Evolutionary conservation across 2,113 vertebrate species (phyloP).

Genomic region (Lontra canadensis): DNA sequence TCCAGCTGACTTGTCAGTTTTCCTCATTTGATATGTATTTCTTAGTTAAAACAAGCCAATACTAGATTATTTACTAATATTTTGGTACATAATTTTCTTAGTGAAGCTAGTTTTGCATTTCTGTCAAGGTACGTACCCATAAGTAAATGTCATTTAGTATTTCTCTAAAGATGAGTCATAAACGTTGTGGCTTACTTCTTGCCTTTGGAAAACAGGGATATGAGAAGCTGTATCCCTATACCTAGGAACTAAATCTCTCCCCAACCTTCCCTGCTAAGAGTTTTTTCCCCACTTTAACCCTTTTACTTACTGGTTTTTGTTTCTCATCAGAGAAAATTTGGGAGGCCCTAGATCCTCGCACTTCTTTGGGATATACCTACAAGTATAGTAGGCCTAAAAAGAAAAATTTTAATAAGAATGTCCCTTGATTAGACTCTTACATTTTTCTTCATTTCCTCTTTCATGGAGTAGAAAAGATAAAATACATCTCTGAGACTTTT

Average conservation of each 20-base stretch:
- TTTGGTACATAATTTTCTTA: constrained; percentile 47
- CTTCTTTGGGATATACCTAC: background rate
- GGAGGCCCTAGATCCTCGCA: background rate
- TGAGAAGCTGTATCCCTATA: background rate
- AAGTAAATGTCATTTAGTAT: background rate
- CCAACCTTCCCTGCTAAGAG: background rate
- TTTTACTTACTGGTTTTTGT: background rate
- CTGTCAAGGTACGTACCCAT: background rate
- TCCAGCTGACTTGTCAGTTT: constrained; percentile 44
- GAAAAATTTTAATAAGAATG: constrained; percentile 4
- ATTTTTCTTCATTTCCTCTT: constrained; percentile 32
- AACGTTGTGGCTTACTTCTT: background rate
- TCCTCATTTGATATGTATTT: constrained; percentile 22
- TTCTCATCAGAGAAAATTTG: constrained; percentile 14
- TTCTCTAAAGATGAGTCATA: constrained; percentile 19
- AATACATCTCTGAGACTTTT: background rate
- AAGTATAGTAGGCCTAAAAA: background rate
- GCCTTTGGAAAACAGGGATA: background rate
- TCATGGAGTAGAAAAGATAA: background rate
- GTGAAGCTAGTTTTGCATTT: constrained; percentile 40
- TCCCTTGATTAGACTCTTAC: background rate
- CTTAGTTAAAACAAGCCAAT: constrained; percentile 11
- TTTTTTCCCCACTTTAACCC: background rate
- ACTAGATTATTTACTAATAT: constrained; percentile 29
- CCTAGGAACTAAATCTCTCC: background rate